Evolutionary conservation across 1,140 invertebrate species (phyloP).

Genomic region (Kradibia gibbosae): DNA sequence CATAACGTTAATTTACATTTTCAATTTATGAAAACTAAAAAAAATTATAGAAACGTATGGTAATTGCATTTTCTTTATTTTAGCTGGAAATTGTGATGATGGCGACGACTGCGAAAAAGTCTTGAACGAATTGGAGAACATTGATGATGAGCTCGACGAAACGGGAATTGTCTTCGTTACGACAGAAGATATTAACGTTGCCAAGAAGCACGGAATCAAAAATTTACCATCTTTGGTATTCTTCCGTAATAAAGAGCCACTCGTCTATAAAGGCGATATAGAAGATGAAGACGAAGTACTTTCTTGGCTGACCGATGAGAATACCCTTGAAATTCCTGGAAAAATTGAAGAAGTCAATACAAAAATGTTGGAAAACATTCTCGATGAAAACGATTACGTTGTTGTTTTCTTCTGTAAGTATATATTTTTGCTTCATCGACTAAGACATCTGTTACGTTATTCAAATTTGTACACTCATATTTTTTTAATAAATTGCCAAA

Average conservation of each 20-base stretch:
- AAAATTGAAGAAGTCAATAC: conserved; percentile 95
- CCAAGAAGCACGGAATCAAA: conserved; percentile 90
- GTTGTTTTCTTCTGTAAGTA: conserved; percentile 94
- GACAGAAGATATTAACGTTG: conserved; percentile 86
- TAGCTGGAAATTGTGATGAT: conserved; percentile 88
- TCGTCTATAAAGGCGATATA: conserved; percentile 88
- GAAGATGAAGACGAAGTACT: conserved; percentile 93
- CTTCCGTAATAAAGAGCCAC: conserved; percentile 91
- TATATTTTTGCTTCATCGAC: too few relatives aligned
- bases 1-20: too few relatives aligned
- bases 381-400: conserved; percentile 89
- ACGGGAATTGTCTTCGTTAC: conserved; percentile 95
- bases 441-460: too few relatives aligned
- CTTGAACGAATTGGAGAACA: conserved; percentile 89
- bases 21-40: not conserved
- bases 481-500: too few relatives aligned
- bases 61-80: too few relatives aligned
- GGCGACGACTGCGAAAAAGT: conserved; percentile 89
- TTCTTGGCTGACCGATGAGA: conserved; percentile 92
- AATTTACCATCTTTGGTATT: conserved; percentile 89
- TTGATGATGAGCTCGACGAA: conserved; percentile 94
- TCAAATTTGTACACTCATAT: too few relatives aligned
- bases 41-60: too few relatives aligned
- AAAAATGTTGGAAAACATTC: conserved; percentile 92
- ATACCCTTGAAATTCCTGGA: conserved; percentile 92